Evolutionary conservation across 2,797 vertebrate species (phyloP), one percentile per base, ranked within the genome.

Genomic region (Protonibea diacanthus): DNA sequence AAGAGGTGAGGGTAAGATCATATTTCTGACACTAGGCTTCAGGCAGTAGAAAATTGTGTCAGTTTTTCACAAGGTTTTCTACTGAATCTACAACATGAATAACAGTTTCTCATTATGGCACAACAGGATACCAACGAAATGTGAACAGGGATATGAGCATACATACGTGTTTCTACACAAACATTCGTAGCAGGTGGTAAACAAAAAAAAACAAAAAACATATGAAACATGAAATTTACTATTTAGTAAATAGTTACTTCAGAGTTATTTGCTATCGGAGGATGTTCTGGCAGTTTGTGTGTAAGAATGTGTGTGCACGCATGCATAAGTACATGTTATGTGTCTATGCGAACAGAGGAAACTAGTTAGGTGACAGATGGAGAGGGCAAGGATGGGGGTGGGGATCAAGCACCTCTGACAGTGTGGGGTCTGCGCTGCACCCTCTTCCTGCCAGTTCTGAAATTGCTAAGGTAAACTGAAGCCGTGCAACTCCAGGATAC

Each of bases 321-420:
- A 84, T 86, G 71, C 62, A 67, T 80, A 80, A 82, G 44, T 75
- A 47, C n/a, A 79, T 71, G 73, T 38, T 79, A 71, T 81, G 66
- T 67, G 61, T 81, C 59, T 82, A 11, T 71, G 84, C 64, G 74
- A 84, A 75, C 76, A 76, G 71, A 49, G 74, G 76, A 86, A 69
- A 78, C 79, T 78, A 88, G 88, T 90, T 82, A 89, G 85, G 87
- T 92, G 93, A 91, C 94, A 95, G 95, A 96, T 95, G 94, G 95
- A 92, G 88, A 85, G 88, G 85, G 87, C 88, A 87, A 76, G 79
- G 87, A 91, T 91, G 91, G 93, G 92, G 89, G 88, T 88, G 78
- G 91, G 92, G 92, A 93, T 95, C 90, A 93, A 84, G 85, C 92
- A 89, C 92, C 90, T 93, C 93, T 90, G 83, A 91, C 85, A 86